A percentile compares a stretch with the other conserved stretches of the same genome.
Evolutionary conservation across 2,113 vertebrate genomes (phyloP).

Genomic region (Climacteris rufus): DNA sequence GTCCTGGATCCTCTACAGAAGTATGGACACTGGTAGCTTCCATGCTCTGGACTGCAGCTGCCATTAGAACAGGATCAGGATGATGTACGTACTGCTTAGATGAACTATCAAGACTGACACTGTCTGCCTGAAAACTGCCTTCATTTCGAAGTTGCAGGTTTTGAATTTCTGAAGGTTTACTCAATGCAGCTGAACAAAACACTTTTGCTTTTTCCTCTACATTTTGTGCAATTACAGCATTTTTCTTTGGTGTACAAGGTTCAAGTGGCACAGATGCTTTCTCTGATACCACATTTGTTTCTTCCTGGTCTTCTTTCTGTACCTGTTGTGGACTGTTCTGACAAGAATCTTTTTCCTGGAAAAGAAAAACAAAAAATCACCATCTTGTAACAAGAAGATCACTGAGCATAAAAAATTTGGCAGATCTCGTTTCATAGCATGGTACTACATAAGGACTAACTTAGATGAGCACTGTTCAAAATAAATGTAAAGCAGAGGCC

Average conservation of each 20-base stretch:
- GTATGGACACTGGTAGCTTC: background rate
- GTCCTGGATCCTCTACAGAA: constrained; percentile 18
- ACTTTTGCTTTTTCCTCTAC: background rate
- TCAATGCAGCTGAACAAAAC: background rate
- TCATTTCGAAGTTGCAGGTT: background rate
- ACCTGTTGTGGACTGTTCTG: background rate
- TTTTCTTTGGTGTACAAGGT: constrained; percentile 41
- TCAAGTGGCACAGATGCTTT: constrained; percentile 17
- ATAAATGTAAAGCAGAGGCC: no score
- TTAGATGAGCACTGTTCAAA: background rate
- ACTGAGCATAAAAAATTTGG: background rate
- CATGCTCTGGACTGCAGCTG: constrained; percentile 25
- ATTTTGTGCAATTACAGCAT: background rate
- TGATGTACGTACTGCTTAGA: background rate
- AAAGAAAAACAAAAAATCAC: background rate
- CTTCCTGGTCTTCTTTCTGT: background rate
- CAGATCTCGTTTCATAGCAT: background rate
- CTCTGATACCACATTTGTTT: constrained; percentile 15
- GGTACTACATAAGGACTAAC: background rate
- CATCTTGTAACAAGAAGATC: background rate
- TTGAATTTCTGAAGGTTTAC: background rate
- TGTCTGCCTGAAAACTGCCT: background rate
- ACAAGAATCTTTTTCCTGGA: constrained; percentile 60
- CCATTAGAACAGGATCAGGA: constrained; percentile 7
- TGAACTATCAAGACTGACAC: background rate